These are phyloP conservation scores for Eutolmus rufibarbis DNA, from an alignment of 2,888 invertebrate species.

Conservation along the genomic window DNA sequence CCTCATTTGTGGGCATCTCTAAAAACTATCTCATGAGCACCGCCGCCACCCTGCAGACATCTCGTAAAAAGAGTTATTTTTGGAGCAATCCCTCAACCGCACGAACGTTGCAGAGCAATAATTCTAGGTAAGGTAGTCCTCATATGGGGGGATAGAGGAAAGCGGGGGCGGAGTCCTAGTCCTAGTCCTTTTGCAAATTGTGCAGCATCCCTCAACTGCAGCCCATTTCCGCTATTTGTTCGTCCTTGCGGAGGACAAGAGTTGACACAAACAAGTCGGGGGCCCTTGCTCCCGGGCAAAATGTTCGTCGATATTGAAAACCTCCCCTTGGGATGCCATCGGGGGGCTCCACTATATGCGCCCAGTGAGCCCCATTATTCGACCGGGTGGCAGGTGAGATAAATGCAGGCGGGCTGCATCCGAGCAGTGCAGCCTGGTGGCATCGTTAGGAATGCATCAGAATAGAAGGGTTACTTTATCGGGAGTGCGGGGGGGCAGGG, in stretches of 20 bases:
- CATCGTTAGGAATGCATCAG: slow-evolving; percentile 6
- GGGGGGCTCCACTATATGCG: background rate
- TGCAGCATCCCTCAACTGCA: background rate
- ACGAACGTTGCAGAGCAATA: background rate
- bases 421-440: background rate
- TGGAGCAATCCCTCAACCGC: background rate
- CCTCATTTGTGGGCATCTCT: background rate
- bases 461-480: background rate
- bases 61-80: background rate
- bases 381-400: background rate
- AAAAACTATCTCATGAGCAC: background rate
- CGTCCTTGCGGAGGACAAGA: background rate
- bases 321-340: background rate
- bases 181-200: background rate
- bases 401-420: background rate
- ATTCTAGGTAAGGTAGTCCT: background rate
- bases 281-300: background rate
- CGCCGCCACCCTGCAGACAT: background rate
- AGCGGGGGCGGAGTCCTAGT: background rate
- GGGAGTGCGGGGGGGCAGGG: background rate
- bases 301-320: background rate
- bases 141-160: background rate
- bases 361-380: background rate
- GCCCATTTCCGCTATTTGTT: background rate
- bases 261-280: background rate